phyloP scores from a whole-genome alignment of 2,888 invertebrate species.

The Myathropa florea region DNA sequence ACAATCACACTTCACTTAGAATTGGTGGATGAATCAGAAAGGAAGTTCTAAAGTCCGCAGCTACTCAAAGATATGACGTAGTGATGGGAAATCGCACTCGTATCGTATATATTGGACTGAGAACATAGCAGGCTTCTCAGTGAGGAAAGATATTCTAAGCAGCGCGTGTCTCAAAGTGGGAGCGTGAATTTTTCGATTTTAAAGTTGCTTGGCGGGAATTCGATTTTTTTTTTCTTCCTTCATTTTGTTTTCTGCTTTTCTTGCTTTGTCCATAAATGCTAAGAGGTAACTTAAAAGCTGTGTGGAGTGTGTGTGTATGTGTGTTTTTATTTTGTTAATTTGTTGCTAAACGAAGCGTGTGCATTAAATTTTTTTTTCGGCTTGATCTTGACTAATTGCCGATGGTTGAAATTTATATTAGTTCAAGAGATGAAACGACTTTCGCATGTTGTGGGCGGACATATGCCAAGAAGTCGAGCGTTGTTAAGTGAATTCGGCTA shows the following conservation, averaged over 20 bases:
- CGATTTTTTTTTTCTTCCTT: not conserved
- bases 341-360: not conserved
- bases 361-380: not conserved
- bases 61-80: constrained; percentile 28
- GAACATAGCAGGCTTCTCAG: constrained; percentile 36
- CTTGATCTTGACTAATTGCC: not conserved
- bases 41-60: constrained; percentile 35
- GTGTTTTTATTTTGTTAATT: not conserved
- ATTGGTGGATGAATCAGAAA: constrained; percentile 10
- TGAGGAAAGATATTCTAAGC: constrained; percentile 36
- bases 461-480: too few relatives aligned
- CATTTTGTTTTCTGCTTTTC: not conserved
- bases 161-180: constrained; percentile 10
- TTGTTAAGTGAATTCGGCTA: not conserved
- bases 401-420: not conserved
- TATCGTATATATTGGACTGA: constrained; percentile 24
- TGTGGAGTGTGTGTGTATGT: not conserved
- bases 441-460: not conserved
- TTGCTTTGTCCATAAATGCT: not conserved
- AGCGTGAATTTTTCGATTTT: not conserved
- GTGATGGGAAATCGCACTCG: constrained; percentile 9
- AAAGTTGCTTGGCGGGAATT: not conserved
- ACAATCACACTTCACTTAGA: constrained; percentile 11
- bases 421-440: not conserved
- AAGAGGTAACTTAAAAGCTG: not conserved